Evolutionary conservation across 2,113 vertebrate species (phyloP).

Genomic region (Rallus limicola): DNA sequence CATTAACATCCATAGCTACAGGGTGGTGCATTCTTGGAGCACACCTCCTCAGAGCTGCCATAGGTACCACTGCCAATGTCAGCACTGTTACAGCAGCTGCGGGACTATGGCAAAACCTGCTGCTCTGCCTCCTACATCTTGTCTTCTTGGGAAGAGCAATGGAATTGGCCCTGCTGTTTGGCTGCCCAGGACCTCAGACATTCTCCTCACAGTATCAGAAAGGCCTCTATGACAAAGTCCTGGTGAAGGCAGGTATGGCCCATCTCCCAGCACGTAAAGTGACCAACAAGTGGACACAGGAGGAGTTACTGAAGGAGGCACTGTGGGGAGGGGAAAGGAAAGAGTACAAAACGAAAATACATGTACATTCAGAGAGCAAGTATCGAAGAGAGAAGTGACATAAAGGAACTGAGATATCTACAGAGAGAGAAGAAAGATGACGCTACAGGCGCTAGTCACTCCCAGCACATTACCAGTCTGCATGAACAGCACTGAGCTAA

Average conservation of each 20-base stretch:
- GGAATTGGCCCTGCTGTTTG: background rate
- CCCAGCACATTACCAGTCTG: background rate
- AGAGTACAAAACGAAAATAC: background rate
- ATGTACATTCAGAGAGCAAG: background rate
- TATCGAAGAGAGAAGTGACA: rapidly evolving
- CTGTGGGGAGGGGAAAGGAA: rapidly evolving
- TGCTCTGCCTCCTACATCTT: background rate
- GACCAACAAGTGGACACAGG: background rate
- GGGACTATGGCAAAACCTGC: background rate
- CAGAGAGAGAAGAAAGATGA: background rate
- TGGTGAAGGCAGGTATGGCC: background rate
- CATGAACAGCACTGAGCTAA: background rate
- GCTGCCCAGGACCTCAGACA: background rate
- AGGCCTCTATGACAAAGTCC: background rate
- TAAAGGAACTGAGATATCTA: background rate
- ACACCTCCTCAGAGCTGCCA: background rate
- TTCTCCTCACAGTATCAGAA: background rate
- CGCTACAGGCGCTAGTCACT: background rate
- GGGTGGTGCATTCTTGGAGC: background rate
- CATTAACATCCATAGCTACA: no score
- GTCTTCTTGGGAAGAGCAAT: rapidly evolving
- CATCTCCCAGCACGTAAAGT: background rate
- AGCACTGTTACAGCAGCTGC: background rate
- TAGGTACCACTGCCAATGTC: background rate
- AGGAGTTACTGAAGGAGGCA: background rate